A percentile compares a stretch with the other conserved stretches of the same genome.
Evolutionary conservation across 2,797 vertebrate genomes (phyloP).

Genomic region (Pangasius djambal): DNA sequence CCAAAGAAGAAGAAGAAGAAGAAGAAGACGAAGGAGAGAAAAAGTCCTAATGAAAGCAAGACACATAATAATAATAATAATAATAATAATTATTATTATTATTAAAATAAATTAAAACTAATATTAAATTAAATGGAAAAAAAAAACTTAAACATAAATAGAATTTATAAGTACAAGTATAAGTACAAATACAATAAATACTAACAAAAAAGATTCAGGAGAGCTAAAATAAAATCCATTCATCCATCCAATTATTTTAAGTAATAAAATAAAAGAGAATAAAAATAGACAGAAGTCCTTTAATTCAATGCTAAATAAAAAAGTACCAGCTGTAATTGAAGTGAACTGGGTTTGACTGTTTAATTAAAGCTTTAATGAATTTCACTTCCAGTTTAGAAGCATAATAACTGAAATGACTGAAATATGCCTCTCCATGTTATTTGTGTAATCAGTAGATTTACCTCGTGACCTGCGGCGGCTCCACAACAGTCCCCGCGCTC

Average conservation of each 20-base stretch:
- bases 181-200: neutral
- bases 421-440: neutral
- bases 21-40: too few species aligned
- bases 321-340: neutral
- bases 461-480: neutral
- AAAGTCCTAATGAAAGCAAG: too few species aligned
- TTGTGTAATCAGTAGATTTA: neutral
- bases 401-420: neutral
- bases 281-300: neutral
- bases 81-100: neutral
- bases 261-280: neutral
- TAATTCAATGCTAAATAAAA: neutral
- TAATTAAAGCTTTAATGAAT: neutral
- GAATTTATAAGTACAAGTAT: too few species aligned
- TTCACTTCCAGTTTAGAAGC: neutral
- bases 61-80: neutral
- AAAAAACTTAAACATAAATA: too few species aligned
- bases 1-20: too few species aligned
- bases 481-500: neutral
- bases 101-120: too few species aligned
- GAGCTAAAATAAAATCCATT: neutral
- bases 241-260: neutral
- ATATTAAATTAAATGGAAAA: too few species aligned
- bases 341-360: neutral
- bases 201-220: neutral